Conservation (phyloP, 2,888 invertebrate genomes). For the Perizoma flavofasciatum region DNA sequence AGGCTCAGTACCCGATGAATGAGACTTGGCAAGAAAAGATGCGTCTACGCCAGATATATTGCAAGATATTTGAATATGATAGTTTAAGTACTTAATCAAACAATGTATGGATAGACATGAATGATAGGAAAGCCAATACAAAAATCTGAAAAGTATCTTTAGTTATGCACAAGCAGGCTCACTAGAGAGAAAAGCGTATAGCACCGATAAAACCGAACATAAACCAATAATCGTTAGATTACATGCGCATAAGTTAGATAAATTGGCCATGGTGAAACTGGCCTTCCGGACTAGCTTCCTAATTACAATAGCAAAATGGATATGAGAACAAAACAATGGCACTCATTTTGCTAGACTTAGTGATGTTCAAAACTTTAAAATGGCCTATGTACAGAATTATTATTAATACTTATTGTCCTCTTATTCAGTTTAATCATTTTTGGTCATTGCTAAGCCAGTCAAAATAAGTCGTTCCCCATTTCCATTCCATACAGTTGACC, state of each 20-base stretch:
- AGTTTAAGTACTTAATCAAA: slow-evolving; percentile 10
- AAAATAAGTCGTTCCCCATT: neutral
- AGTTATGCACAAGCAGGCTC: slow-evolving; percentile 17
- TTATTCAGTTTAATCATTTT: too few species aligned
- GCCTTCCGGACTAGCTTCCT: too few species aligned
- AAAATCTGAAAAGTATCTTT: slow-evolving; percentile 11
- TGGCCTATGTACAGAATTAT: too few species aligned
- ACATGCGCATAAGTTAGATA: slow-evolving; percentile 1
- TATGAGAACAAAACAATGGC: too few species aligned
- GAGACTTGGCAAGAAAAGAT: slow-evolving; percentile 15
- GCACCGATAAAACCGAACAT: slow-evolving; percentile 3
- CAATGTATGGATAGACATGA: slow-evolving; percentile 3
- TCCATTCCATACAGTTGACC: too few species aligned
- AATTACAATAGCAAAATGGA: too few species aligned
- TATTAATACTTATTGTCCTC: too few species aligned
- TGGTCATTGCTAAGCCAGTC: neutral
- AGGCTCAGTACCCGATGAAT: slow-evolving; percentile 6
- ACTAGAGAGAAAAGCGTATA: slow-evolving; percentile 11
- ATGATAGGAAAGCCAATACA: slow-evolving; percentile 5
- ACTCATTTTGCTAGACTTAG: too few species aligned
- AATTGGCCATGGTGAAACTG: neutral
- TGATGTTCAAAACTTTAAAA: too few species aligned
- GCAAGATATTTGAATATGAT: slow-evolving; percentile 18
- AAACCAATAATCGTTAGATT: slow-evolving; percentile 8
- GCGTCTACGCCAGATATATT: slow-evolving; percentile 7